Evolutionary conservation across 2,113 vertebrate species (phyloP), one percentile per base, ranked within the genome.

Genomic region (Apeltes quadracus): DNA sequence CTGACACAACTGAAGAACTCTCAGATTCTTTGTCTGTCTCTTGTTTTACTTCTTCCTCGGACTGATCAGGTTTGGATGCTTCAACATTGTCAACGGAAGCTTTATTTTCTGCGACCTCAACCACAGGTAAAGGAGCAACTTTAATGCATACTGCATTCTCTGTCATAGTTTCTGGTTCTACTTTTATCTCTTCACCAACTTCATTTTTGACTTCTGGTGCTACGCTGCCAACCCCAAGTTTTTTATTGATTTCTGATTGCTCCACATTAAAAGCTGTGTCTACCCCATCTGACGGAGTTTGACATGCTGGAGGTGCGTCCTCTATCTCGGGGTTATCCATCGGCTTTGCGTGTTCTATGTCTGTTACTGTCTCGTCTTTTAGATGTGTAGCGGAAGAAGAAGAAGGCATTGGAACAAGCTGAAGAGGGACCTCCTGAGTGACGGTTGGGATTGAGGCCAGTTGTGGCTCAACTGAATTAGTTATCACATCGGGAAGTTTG

Each of bases 401-500:
- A n/a, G n/a, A n/a, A n/a, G 56, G 2, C 20, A 23, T 43, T 75
- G 71, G 57, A 62, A 75, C 61, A 6, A 55, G 27, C 13, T 61
- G 32, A 68, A 54, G 7, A 44, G 27, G n/a, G 48, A 34, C 34
- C 57, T 86, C 71, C 62, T 79, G 56, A 55, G 66, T 38, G n/a
- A 67, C 48, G 53, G 29, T 56, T 12, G 44, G 15, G 56, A 73
- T 53, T 20, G 39, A 50, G 34, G 38, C 22, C 46, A 71, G 22
- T 18, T 80, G 57, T 62, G 65, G 29, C 48, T 82, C 75, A 56
- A 2, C 39, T 32, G 44, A 61, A 76, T 87, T 39, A 66, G 46
- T 54, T 72, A 75, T 78, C 70, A 57, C 57, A 56, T 88, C 84
- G 74, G 57, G 69, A 63, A 63, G 62, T 23, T 64, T 79, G 51